Conservation (phyloP, 2,888 invertebrate genomes). For the Chalcosyrphus nemorum region DNA sequence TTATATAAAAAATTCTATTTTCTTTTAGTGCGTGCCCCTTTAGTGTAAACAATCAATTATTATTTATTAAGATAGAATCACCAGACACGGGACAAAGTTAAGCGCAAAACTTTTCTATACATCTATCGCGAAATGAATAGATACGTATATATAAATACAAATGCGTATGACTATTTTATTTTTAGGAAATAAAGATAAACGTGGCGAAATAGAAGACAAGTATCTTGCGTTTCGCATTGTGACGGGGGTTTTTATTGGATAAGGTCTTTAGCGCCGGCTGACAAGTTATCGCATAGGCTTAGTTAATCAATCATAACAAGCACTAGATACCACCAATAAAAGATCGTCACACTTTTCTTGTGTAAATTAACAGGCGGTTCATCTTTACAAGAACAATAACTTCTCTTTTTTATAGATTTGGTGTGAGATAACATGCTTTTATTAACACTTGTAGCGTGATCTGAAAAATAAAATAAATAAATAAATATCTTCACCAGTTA, state of each 20-base stretch:
- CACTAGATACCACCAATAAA: background rate
- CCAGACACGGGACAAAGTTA: conserved; percentile 29
- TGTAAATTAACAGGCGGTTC: background rate
- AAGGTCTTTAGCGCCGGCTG: background rate
- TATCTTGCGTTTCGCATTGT: background rate
- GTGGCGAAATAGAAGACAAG: background rate
- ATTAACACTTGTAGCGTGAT: background rate
- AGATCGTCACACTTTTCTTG: background rate
- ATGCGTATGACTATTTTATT: background rate
- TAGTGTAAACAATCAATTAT: conserved; percentile 26
- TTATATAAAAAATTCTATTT: background rate
- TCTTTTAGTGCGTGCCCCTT: background rate
- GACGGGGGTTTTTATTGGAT: background rate
- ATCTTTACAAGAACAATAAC: background rate
- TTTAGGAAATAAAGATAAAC: background rate
- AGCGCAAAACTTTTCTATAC: background rate
- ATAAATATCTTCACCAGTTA: background rate
- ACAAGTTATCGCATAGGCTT: background rate
- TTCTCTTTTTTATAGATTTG: background rate
- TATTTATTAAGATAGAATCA: conserved; percentile 17
- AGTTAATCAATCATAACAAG: background rate
- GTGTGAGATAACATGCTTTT: background rate
- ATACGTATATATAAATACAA: background rate
- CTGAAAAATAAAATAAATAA: no score
- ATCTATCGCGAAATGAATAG: no score